Base-by-base conservation (phyloP, 2,113 vertebrate genomes). In the Clarias batrachus region DNA sequence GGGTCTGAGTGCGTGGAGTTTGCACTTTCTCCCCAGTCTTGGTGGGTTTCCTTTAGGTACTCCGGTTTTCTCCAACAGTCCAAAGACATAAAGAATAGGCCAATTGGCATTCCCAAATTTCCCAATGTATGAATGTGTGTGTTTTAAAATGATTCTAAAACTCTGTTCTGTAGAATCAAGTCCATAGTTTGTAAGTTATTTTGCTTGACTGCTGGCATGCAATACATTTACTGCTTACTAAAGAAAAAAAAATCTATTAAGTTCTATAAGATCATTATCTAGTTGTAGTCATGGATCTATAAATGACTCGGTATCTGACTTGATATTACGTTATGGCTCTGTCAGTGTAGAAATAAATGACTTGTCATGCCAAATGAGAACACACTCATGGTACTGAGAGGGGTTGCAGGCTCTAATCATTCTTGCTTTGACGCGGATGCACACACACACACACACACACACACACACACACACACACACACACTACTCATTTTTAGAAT, bases 401-500 rank as follows among this genome's bases (percentile, higher is more conserved):
- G 30, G 27, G 56, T 73, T 84, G 25, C 2, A 19, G 13, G 21
- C 30, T 74, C 57, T 84, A 84, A 74, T 74, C 27, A 71, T 65
- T 57, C 82, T 83, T 83, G 37, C 65, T 70, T 56, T 83, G 33
- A 62, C 71, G 63, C 83, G 14, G 30, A 33, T 33, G 30, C 52
- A 56, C 76, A 19, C 73, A 54, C 59, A 21, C 48, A 48, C 21
- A 13, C 21, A 14, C 37, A 60, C 30, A 41, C 62, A 70, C 54
- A 41, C 30, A 57, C 41, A 56, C 81, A 59, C 62, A 23, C 33
- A 37, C 33, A 54, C 78, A 48, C 80, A 82, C 88, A 88, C 5
- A 83, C 41, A 89, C 84, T 91, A 87, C 91, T 90, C 91, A 81
- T 83, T 68, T 83, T 60, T 90, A 94, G 90, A 92, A 89, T 93